Base-by-base conservation (phyloP, 2,797 vertebrate genomes). In the Tragopan temminckii region DNA sequence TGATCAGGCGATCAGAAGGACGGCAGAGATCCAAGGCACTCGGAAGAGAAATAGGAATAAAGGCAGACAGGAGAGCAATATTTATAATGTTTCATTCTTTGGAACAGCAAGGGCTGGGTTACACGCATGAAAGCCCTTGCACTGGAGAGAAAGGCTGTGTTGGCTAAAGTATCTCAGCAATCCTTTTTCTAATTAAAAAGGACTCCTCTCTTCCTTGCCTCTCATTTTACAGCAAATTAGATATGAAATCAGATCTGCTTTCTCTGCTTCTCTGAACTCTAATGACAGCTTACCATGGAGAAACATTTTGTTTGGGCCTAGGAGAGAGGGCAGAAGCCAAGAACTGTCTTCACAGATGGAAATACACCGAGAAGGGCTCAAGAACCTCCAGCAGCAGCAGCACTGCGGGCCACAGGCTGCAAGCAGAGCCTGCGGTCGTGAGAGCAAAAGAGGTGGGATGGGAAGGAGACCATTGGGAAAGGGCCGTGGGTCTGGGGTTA, bases 221-320 rank as follows among this genome's bases (percentile, higher is more conserved):
- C 93, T 95, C 94, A 0, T 63, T 92, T 96, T 96, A 88, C 93
- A 95, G 85, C 75, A 70, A 95, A 96, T 95, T 84, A 79, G 96
- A 96, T 93, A 33, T 7, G 95, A 96, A 96, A 95, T 58, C 91
- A 94, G 93, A 96, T 85, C 96, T 84, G 88, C 91, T 88, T 69
- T 72, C 93, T 63, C 87, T 77, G 81, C 81, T 77, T 45, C 81
- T 91, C 96, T 36, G 77, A 80, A 20, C 89, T 93, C 55, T 80
- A 84, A 70, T 7, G 88, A 91, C 93, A 76, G 88, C 59, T 92
- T 61, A 76, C 33, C 85, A 88, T 18, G 43, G 70, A 94, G 93
- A 95, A 96, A 96, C 95, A 67, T 94, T 96, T 94, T 59, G 77
- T 84, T 95, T 95, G 95, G 95, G 96, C 74, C 85, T 70, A 0